A percentile compares a stretch with the other conserved stretches of the same genome.
phyloP scores from a whole-genome alignment of 2,113 vertebrate genomes.

The Eclectus roratus region DNA sequence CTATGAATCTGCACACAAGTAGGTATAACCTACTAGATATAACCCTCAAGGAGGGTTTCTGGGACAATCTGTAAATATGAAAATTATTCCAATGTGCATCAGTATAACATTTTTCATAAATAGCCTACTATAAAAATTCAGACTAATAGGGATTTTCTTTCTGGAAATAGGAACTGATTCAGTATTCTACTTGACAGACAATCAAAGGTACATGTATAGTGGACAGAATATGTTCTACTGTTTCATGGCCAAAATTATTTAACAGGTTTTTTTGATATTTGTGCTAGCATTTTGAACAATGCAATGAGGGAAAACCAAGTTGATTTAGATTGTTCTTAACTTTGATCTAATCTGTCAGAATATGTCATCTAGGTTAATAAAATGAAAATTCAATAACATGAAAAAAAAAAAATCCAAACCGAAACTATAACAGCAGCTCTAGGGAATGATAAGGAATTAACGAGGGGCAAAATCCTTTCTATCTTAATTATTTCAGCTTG shows the following conservation, averaged over 20 bases:
- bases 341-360: not conserved
- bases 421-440: not conserved
- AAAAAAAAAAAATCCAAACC: not conserved
- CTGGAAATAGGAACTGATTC: not conserved
- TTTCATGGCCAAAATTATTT: not conserved
- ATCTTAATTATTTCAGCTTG: not conserved
- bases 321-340: not conserved
- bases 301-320: not conserved
- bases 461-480: not conserved
- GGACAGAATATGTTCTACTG: rapidly evolving
- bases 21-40: not conserved
- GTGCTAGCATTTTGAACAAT: not conserved
- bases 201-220: not conserved
- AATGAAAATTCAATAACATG: not conserved
- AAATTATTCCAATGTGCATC: not conserved
- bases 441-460: not conserved
- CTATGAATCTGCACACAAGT: not conserved
- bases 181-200: not conserved
- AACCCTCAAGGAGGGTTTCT: not conserved
- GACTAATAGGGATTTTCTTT: not conserved
- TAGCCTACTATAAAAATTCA: not conserved
- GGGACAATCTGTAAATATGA: not conserved
- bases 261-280: not conserved
- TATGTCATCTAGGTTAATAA: not conserved
- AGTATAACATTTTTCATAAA: not conserved